A percentile compares a stretch with the other conserved stretches of the same genome.
Conservation (phyloP, 1,140 invertebrate species). For the Listronotus oregonensis region DNA sequence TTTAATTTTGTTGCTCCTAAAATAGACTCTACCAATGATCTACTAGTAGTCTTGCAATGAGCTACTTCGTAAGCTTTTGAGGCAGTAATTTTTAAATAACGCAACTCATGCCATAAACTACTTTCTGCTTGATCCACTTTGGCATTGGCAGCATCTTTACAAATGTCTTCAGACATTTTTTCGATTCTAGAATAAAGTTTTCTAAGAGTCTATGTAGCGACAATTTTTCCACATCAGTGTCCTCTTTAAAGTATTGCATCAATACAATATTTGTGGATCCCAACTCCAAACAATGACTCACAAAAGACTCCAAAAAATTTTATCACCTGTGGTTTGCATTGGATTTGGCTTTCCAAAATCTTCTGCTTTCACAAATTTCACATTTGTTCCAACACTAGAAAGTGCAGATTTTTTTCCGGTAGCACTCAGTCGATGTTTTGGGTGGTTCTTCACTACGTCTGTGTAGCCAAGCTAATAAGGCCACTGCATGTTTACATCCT, state of each 20-base stretch:
- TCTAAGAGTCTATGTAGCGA: no score
- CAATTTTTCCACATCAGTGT: no score
- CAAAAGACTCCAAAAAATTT: no score
- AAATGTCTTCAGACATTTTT: conserved; percentile 1
- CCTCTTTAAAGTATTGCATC: neutral
- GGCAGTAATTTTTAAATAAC: conserved; percentile 54
- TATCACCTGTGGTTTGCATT: no score
- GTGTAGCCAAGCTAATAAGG: no score
- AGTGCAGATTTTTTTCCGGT: conserved; percentile 50
- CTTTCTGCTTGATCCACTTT: neutral
- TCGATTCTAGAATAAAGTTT: no score
- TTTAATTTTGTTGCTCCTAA: conserved; percentile 46
- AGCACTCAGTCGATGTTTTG: conserved; percentile 43
- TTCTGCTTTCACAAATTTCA: conserved; percentile 39
- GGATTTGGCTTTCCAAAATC: conserved; percentile 16
- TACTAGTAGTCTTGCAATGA: conserved; percentile 49
- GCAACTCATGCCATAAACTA: conserved; percentile 44
- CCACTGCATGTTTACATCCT: conserved; percentile 15
- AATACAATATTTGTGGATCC: neutral
- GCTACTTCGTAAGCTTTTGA: conserved; percentile 54
- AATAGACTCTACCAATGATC: conserved; percentile 46
- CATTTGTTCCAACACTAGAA: conserved; percentile 15
- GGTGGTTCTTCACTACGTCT: conserved; percentile 2
- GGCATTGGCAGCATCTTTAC: neutral
- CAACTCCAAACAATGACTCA: neutral